Base-by-base conservation (phyloP, 2,113 vertebrate species). In the Taurulus bubalis region DNA sequence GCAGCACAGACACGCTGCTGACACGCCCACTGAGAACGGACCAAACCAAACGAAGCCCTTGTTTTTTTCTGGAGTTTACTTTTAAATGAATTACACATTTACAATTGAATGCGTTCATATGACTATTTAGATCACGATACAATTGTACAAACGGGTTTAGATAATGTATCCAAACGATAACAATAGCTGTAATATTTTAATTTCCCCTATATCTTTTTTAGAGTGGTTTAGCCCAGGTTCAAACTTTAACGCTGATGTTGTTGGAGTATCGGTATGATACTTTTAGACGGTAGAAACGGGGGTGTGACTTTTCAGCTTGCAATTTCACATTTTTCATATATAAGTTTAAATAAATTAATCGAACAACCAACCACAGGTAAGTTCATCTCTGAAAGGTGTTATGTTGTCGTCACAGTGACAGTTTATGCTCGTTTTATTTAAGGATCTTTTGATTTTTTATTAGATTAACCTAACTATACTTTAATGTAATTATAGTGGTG, bases 161-260 rank as follows among this genome's bases (percentile, higher is more conserved):
- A 40, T 6, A 0, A 14, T 3, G 8, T 5, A 1, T 38, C 22
- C 4, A 40, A 58, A 16, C 12, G 4, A 55, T 8, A 66, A 28
- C 10, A 22, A 26, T 1, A 0, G 9, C 0, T 22, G 12, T 34
- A 0, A 6, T 18, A 53, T 56, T 16, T 30, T 32, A 9, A 1
- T 0, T 0, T 0, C 8, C 30, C 80, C 22, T 16, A 0, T 0
- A 12, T 3, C 1, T 51, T 1, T 1, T 1, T 8, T 0, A 1
- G 0, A 85, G 72, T 94, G 85, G 92, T 91, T 77, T 34, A 16
- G 63, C 18, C 90, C 86, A 49, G 8, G 67, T 91, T 90, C 80
- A 66, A 91, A 89, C 74, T 82, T 59, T 22, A 84, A 53, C 2
- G 65, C 38, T 45, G 24, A 2, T 0, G 65, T 15, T 34, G 10